Conservation (phyloP, 2,888 invertebrate species). For the Napeogenes sylphis region DNA sequence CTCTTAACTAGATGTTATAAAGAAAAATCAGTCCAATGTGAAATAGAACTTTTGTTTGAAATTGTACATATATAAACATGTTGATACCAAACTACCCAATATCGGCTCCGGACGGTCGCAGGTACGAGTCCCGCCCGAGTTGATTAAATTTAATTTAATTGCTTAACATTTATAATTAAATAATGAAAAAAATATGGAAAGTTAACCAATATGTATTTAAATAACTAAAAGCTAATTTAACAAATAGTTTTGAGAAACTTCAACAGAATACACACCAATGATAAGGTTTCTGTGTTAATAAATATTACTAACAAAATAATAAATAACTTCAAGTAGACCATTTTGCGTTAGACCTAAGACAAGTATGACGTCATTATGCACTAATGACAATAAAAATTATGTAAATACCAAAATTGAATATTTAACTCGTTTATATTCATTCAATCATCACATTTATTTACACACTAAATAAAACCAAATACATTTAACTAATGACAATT, state of each 20-base stretch:
- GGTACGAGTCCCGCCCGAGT: too few species aligned
- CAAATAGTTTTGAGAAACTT: background rate
- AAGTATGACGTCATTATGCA: conserved; percentile 5
- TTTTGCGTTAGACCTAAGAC: background rate
- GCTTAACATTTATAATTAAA: too few species aligned
- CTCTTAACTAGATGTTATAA: conserved; percentile 3
- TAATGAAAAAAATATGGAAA: too few species aligned
- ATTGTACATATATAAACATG: too few species aligned
- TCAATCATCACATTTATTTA: background rate
- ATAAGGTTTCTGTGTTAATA: background rate
- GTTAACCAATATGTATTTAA: background rate
- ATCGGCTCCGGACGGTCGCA: too few species aligned
- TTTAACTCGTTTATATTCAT: background rate
- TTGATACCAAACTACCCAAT: background rate
- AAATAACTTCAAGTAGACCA: too few species aligned
- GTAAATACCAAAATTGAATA: conserved; percentile 23
- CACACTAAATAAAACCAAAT: background rate
- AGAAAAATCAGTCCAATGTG: background rate
- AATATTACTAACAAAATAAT: background rate
- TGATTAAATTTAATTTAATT: too few species aligned
- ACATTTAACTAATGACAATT: background rate
- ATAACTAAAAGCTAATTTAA: background rate
- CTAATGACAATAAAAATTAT: conserved; percentile 35
- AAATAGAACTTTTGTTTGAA: too few species aligned
- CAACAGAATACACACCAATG: background rate